A percentile compares a stretch with the other conserved stretches of the same genome.
These are phyloP conservation scores for Engystomops pustulosus DNA, from an alignment of 2,113 vertebrate species.

Conservation along the genomic window DNA sequence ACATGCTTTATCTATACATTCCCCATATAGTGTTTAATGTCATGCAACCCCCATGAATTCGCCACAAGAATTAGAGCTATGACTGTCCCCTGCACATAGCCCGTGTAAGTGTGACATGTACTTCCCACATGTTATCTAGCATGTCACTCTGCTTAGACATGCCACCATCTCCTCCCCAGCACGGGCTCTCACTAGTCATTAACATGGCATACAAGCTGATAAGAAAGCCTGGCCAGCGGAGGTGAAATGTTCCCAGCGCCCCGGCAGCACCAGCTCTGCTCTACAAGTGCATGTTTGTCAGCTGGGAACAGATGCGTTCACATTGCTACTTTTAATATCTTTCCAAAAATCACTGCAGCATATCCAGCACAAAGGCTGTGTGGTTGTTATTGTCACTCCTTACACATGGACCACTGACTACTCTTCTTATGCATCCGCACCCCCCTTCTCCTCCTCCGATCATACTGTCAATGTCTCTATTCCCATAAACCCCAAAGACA, in stretches of 20 bases:
- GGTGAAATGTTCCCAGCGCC: slow-evolving; percentile 3
- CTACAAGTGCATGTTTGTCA: slow-evolving; percentile 71
- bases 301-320: slow-evolving; percentile 36
- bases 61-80: too few relatives aligned
- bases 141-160: slow-evolving; percentile 17
- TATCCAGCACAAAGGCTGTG: slow-evolving; percentile 28
- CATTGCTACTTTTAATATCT: slow-evolving; percentile 38
- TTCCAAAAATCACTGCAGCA: slow-evolving; percentile 42
- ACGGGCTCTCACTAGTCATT: slow-evolving; percentile 15
- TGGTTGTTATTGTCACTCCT: slow-evolving; percentile 26
- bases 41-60: too few relatives aligned
- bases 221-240: slow-evolving; percentile 19
- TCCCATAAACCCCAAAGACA: slow-evolving; percentile 14
- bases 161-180: not conserved
- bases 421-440: slow-evolving; percentile 57
- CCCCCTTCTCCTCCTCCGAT: slow-evolving; percentile 71
- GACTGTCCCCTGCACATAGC: not conserved
- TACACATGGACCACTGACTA: slow-evolving; percentile 55
- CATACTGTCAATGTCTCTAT: slow-evolving; percentile 33
- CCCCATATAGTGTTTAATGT: too few relatives aligned
- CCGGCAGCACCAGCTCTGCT: not conserved
- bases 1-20: too few relatives aligned
- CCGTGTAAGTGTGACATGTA: not conserved
- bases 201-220: slow-evolving; percentile 5
- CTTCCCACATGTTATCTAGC: not conserved